Evolutionary conservation across 2,113 vertebrate species (phyloP), one percentile per base, ranked within the genome.

Genomic region (Prolemur simus): DNA sequence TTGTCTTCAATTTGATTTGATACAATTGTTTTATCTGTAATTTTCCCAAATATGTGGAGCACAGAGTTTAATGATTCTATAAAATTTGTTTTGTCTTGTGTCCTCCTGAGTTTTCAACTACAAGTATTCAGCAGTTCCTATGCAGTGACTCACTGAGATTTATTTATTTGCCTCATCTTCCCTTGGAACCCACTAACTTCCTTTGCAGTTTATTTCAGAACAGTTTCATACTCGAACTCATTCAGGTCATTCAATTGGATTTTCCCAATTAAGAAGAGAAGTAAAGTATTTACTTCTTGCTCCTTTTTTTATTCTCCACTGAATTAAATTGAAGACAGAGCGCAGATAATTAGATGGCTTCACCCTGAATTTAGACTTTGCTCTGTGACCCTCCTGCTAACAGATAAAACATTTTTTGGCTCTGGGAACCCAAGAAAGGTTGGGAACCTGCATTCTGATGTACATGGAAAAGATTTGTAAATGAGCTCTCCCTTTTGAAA

Each of bases 21-120:
- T 91, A 64, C 0, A 39, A 25, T 92, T 63, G 9, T 56, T 92
- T 54, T 27, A 29, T 76, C 81, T 89, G 23, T 94, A 81, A 78
- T 88, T 66, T 96, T 10, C 39, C 77, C 54, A 78, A 94, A 73
- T 71, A 9, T 73, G 7, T 96, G 64, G 13, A 93, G 15, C 29
- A 87, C 45, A 86, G 11, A 81, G 21, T 56, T 76, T 54, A 86
- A 45, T 54, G 52, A 84, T 42, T 66, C 34, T 71, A 47, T 93
- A 56, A 88, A 91, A 91, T 17, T 87, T 23, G 15, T 87, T 90
- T 91, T 93, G 32, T 84, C 32, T 88, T 66, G 63, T 15, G 5
- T 96, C 47, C 73, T 88, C n/a, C 66, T 86, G 45, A 76, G 39
- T 84, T 94, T 81, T 92, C 23, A 69, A 60, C 88, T 85, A 25